Conservation (phyloP, 2,888 invertebrate genomes). For the Ichneumoninae sp. region DNA sequence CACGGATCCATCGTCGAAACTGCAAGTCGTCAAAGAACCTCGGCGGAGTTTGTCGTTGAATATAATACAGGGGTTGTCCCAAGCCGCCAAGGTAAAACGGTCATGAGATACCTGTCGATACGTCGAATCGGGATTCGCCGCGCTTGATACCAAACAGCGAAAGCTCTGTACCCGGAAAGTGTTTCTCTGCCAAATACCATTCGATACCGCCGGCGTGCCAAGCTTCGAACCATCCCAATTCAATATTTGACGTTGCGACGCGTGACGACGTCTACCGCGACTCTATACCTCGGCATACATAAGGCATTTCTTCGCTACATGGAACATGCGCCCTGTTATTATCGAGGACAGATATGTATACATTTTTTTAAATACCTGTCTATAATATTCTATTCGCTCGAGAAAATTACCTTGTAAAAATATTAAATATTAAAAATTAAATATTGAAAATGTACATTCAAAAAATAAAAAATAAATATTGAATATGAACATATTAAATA, state of each 20-base stretch:
- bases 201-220: slow-evolving; percentile 6
- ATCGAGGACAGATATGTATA: background rate
- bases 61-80: slow-evolving; percentile 38
- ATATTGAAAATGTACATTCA: no score
- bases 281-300: background rate
- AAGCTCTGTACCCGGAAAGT: slow-evolving; percentile 20
- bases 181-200: slow-evolving; percentile 35
- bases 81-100: slow-evolving; percentile 46
- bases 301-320: background rate
- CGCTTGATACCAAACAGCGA: slow-evolving; percentile 51
- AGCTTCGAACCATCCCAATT: slow-evolving; percentile 23
- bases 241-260: slow-evolving; percentile 46
- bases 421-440: no score
- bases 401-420: no score
- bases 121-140: slow-evolving; percentile 50
- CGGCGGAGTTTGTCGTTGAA: slow-evolving; percentile 42
- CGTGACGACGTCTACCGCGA: slow-evolving; percentile 19
- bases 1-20: slow-evolving; percentile 51
- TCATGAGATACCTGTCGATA: slow-evolving; percentile 64
- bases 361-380: background rate
- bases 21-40: slow-evolving; percentile 51
- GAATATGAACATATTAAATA: no score
- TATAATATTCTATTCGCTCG: background rate
- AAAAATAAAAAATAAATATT: no score
- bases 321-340: background rate